Conservation (phyloP, 2,888 invertebrate genomes). For the Philhelius pedissequus region DNA sequence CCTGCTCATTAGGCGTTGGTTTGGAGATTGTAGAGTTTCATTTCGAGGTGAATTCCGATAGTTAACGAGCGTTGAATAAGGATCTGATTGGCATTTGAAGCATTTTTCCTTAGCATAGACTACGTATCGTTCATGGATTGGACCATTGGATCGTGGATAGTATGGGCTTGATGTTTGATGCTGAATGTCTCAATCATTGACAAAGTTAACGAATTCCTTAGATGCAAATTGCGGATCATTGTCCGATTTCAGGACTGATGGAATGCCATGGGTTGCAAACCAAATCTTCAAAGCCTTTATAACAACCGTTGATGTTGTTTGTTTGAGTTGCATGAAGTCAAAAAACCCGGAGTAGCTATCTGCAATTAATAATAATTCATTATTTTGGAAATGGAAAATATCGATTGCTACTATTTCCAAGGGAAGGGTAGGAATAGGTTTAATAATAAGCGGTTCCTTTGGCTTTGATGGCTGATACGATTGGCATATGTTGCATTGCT, state of each 20-base stretch:
- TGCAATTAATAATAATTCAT: background rate
- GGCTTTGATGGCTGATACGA: background rate
- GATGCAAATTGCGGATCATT: background rate
- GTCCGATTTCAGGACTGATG: background rate
- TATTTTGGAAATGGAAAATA: background rate
- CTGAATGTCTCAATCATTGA: background rate
- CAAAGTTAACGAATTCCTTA: background rate
- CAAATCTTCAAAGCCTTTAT: background rate
- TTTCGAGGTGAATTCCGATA: background rate
- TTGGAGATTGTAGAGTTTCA: background rate
- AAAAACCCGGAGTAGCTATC: background rate
- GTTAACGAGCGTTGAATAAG: conserved; percentile 35
- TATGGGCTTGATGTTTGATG: background rate
- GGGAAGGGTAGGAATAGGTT: background rate
- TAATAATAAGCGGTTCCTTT: background rate
- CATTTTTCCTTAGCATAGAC: conserved; percentile 53
- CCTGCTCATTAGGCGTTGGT: conserved; percentile 50
- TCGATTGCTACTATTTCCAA: background rate
- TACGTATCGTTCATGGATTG: conserved; percentile 10
- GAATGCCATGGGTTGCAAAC: background rate
- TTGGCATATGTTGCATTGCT: background rate
- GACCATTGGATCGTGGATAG: background rate
- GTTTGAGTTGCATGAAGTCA: background rate
- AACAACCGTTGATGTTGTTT: background rate
- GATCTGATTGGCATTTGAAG: conserved; percentile 48